Evolutionary conservation across 2,888 invertebrate species (phyloP).

Genomic region (Hermaeophaga mercurialis): DNA sequence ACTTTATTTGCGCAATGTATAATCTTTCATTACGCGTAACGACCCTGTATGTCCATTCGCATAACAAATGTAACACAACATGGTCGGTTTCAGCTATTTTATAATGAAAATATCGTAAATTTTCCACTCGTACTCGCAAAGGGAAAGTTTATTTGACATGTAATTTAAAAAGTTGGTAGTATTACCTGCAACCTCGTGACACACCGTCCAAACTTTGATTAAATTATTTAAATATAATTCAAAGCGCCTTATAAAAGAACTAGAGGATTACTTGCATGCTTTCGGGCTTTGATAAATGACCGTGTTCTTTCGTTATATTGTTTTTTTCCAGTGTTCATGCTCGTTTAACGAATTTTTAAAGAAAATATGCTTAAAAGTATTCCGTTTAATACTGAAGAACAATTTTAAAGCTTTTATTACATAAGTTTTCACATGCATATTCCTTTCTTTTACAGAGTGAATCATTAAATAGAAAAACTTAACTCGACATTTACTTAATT

Average conservation of each 20-base stretch:
- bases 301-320: slow-evolving; percentile 2
- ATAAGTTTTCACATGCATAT: too few species aligned
- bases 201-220: slow-evolving; percentile 16
- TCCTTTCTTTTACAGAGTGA: too few species aligned
- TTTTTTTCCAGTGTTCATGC: not conserved
- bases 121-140: slow-evolving; percentile 10
- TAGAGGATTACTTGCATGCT: slow-evolving; percentile 14
- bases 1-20: too few species aligned
- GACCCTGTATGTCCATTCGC: not conserved
- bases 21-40: too few species aligned
- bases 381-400: too few species aligned
- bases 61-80: slow-evolving; percentile 4
- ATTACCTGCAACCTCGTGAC: slow-evolving; percentile 15
- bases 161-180: slow-evolving; percentile 15
- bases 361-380: too few species aligned
- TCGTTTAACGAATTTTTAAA: not conserved
- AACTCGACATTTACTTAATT: too few species aligned
- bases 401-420: too few species aligned
- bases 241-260: slow-evolving; percentile 17
- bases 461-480: too few species aligned
- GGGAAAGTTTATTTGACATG: slow-evolving; percentile 17
- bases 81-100: not conserved
- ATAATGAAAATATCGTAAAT: slow-evolving; percentile 17
- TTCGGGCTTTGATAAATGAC: slow-evolving; percentile 9
- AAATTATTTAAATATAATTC: slow-evolving; percentile 17